phyloP scores from a whole-genome alignment of 2,113 vertebrate genomes.

The Zosterops pallidus region DNA sequence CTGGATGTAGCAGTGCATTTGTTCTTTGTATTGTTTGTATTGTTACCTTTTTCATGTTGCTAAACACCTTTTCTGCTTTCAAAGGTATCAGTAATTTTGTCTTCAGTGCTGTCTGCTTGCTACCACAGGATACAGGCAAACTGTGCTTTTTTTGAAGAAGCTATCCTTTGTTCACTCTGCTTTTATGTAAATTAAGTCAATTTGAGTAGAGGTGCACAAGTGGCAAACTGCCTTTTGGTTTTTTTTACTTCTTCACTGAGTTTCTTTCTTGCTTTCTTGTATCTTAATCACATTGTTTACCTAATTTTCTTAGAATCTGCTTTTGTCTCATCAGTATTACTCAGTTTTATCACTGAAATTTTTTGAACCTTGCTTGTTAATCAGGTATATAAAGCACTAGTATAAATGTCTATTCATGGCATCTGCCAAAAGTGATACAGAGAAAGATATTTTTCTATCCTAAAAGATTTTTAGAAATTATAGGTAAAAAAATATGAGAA shows the following conservation, averaged over 20 bases:
- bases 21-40: not conserved
- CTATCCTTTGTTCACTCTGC: not conserved
- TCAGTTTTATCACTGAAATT: not conserved
- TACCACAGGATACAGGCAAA: not conserved
- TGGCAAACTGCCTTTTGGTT: not conserved
- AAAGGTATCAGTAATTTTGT: not conserved
- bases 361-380: not conserved
- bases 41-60: not conserved
- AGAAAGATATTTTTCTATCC: not conserved
- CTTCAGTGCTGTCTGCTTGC: not conserved
- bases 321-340: not conserved
- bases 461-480: not conserved
- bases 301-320: not conserved
- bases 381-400: not conserved
- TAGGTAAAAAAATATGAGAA: not conserved
- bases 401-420: not conserved
- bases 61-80: not conserved
- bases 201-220: not conserved
- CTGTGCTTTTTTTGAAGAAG: not conserved
- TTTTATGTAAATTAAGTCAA: not conserved
- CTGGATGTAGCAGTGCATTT: not conserved
- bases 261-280: not conserved
- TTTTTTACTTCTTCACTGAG: not conserved
- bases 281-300: not conserved
- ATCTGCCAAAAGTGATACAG: not conserved